phyloP scores from a whole-genome alignment of 2,888 invertebrate genomes.

The Drosophila paramelanica region DNA sequence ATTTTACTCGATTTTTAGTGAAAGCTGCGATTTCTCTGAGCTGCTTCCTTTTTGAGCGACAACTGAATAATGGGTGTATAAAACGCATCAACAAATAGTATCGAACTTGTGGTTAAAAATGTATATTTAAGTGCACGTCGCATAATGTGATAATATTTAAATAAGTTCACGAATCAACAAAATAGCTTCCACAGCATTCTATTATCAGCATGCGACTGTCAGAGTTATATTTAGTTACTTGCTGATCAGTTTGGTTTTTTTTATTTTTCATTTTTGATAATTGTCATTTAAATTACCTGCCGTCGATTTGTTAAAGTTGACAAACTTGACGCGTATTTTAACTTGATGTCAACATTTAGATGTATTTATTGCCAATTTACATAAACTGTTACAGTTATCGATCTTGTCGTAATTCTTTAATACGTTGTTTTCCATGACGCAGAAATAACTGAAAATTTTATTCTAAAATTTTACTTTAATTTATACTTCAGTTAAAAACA shows the following conservation, averaged over 20 bases:
- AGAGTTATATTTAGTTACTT: background rate
- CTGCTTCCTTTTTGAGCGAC: constrained; percentile 8
- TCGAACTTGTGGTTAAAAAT: constrained; percentile 1
- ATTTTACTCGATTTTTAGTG: constrained; percentile 25
- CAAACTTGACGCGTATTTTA: no score
- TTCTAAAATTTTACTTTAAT: background rate
- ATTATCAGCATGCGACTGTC: background rate
- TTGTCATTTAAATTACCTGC: no score
- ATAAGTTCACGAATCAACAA: background rate
- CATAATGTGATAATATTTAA: background rate
- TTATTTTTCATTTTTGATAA: no score
- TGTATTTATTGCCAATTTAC: background rate
- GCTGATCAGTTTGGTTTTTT: background rate
- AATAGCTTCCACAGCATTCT: background rate
- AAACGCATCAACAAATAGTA: constrained; percentile 6
- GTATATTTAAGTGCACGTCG: no score
- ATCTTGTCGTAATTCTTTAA: no score
- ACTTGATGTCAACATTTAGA: no score
- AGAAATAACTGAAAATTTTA: background rate
- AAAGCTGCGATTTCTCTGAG: constrained; percentile 47
- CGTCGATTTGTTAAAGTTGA: no score
- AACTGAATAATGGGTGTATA: background rate
- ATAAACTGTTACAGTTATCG: background rate
- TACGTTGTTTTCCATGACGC: no score
- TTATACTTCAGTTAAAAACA: background rate